These are phyloP conservation scores for Vanessa atalanta DNA, from an alignment of 1,140 invertebrate genomes.

Conservation along the genomic window DNA sequence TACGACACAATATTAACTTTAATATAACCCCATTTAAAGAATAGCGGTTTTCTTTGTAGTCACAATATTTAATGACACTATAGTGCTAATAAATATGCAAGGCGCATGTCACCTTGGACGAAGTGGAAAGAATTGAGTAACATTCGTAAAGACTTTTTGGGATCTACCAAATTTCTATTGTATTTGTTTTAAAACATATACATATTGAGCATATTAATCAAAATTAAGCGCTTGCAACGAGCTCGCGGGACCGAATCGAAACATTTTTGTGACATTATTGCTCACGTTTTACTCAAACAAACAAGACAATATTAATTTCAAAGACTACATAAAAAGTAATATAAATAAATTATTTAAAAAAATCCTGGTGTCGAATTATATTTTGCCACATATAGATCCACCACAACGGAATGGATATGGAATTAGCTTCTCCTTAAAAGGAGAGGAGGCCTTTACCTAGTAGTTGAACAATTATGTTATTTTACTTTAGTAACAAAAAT, in stretches of 20 bases:
- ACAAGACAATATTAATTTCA: no score
- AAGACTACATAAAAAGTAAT: no score
- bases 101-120: conserved; percentile 36
- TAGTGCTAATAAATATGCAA: conserved; percentile 43
- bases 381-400: no score
- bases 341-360: background rate
- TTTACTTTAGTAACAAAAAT: background rate
- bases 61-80: conserved; percentile 38
- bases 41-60: conserved; percentile 32
- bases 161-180: conserved; percentile 9
- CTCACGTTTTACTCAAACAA: no score
- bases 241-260: background rate
- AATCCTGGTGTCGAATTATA: background rate
- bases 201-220: no score
- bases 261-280: no score
- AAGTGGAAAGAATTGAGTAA: conserved; percentile 48
- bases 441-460: no score
- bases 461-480: no score
- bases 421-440: no score
- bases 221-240: background rate
- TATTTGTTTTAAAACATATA: background rate
- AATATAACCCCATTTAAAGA: background rate
- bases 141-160: conserved; percentile 36
- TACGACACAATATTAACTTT: no score
- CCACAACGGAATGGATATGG: no score